Base-by-base conservation (phyloP, 2,888 invertebrate species). In the Scaptomyza parva region DNA sequence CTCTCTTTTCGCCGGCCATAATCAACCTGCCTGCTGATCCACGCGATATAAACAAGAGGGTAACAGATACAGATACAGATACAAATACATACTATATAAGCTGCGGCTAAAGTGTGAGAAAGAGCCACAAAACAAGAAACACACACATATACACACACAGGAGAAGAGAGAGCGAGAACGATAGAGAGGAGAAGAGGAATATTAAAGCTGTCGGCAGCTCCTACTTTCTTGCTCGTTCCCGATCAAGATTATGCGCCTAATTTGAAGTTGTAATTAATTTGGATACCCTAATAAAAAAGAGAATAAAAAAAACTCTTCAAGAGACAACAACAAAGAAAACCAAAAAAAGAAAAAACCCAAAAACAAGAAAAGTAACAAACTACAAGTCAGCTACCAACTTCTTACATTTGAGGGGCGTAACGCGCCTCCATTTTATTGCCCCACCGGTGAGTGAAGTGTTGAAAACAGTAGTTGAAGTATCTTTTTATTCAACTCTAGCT, bases 251-350 rank as follows among this genome's bases (percentile, higher is more conserved):
- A 83, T 72, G 75, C 65, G 78, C 85, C 89, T 90, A 90, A 89
- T 90, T 89, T 90, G 79, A 86, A 88, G 88, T 77, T 81, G 84
- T 89, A 90, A 89, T 89, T 89, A 90, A 89, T 89, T 89, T 84
- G 88, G 88, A 86, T 89, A 90, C 83, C 89, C 82, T 80, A 85
- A 87, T 87, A 84, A 84, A 83, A 88, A 76, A 73, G 61, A 65
- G 60, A 55, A 76, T 72, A 77, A 35, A 76, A 26, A 73, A 63
- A 55, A 70, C 58, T 39, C 64, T 52, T 22, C 35, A 45, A 58
- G 48, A 67, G 44, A 54, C 48, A 55, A 60, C 50, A 58, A 57
- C 48, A 55, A 57, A 52, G 17, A 39, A 17, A 52, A 39, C 37
- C 53, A 35, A 28, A 26, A 64, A 62, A 76, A 55, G 43, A 45